Conservation (phyloP, 2,113 vertebrate species). For the Zosterops hypoxanthus region DNA sequence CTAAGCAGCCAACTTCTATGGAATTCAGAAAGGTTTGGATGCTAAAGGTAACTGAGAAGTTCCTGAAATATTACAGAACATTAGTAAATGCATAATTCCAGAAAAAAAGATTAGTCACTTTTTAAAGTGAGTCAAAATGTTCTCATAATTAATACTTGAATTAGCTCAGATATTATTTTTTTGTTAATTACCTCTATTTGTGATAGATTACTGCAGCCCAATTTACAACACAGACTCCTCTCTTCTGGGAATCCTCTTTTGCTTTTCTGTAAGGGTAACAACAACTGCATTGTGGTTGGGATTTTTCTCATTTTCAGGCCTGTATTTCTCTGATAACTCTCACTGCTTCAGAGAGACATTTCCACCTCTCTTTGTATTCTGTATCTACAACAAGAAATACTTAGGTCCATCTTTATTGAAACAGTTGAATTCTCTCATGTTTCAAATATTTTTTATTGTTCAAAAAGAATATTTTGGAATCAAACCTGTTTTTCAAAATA, state of each 20-base stretch:
- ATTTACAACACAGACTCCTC: neutral
- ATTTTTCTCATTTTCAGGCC: neutral
- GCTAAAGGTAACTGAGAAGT: neutral
- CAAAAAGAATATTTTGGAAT: neutral
- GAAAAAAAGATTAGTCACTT: neutral
- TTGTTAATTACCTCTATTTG: neutral
- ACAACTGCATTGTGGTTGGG: neutral
- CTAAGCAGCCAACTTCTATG: neutral
- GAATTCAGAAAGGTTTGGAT: neutral
- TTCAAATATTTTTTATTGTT: neutral
- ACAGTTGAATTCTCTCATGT: neutral
- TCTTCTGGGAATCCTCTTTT: neutral
- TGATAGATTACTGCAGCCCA: neutral
- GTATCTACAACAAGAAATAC: neutral
- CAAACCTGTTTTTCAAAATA: neutral
- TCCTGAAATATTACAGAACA: neutral
- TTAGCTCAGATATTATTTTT: neutral
- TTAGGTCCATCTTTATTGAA: neutral
- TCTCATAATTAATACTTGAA: neutral
- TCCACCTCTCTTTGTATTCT: neutral
- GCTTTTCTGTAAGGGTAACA: neutral
- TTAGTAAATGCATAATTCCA: neutral
- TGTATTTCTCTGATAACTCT: neutral
- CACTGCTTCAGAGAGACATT: neutral
- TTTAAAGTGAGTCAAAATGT: neutral